These are phyloP conservation scores for Nomada fabriciana DNA, from an alignment of 2,888 invertebrate genomes.

Conservation along the genomic window DNA sequence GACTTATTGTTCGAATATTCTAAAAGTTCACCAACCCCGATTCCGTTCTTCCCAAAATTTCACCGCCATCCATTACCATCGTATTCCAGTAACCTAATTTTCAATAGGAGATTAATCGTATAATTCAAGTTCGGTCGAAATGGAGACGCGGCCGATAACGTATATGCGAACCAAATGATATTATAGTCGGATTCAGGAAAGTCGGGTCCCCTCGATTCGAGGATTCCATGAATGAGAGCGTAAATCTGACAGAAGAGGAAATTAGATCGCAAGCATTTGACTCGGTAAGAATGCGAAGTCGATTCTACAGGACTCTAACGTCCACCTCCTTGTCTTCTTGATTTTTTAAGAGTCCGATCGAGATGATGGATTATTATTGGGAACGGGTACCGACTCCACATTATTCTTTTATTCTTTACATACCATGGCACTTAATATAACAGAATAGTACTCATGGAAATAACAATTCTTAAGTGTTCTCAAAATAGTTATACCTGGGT, in stretches of 20 bases:
- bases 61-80: constrained; percentile 54
- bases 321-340: no score
- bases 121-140: constrained; percentile 65
- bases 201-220: constrained; percentile 55
- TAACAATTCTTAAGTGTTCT: no score
- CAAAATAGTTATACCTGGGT: no score
- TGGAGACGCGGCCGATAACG: constrained; percentile 59
- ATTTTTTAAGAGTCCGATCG: no score
- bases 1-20: constrained; percentile 11
- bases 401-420: no score
- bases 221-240: constrained; percentile 41
- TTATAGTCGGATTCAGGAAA: constrained; percentile 57
- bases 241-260: constrained; percentile 51
- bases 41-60: constrained; percentile 41
- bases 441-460: no score
- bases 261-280: constrained; percentile 52
- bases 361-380: no score
- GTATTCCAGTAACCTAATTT: constrained; percentile 73
- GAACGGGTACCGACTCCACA: no score
- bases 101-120: constrained; percentile 72
- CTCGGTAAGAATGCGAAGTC: constrained; percentile 23
- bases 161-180: constrained; percentile 63
- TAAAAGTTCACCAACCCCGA: constrained; percentile 1
- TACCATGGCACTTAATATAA: no score
- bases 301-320: not conserved